Conservation (phyloP, 1,140 invertebrate genomes). For the Hycleus phaleratus region DNA sequence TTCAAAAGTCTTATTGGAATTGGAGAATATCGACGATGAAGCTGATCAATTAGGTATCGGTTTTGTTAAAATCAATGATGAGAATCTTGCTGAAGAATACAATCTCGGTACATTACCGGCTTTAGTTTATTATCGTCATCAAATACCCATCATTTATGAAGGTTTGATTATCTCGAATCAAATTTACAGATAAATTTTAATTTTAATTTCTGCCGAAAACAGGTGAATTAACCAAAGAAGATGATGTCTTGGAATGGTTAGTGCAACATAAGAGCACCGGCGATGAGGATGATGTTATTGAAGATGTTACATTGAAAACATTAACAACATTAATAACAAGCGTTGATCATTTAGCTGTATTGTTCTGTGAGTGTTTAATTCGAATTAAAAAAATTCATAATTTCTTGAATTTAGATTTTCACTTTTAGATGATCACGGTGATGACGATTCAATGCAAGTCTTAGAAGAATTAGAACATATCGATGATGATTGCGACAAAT, state of each 20-base stretch:
- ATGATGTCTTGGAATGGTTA: slow-evolving; percentile 89
- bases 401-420: background rate
- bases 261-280: slow-evolving; percentile 87
- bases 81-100: slow-evolving; percentile 85
- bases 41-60: slow-evolving; percentile 91
- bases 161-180: slow-evolving; percentile 46
- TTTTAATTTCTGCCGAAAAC: background rate
- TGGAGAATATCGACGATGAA: slow-evolving; percentile 93
- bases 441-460: slow-evolving; percentile 76
- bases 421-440: slow-evolving; percentile 69
- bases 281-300: slow-evolving; percentile 87
- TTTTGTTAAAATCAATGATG: slow-evolving; percentile 91
- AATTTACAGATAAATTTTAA: slow-evolving; percentile 16
- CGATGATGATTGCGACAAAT: slow-evolving; percentile 85
- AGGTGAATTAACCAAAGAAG: slow-evolving; percentile 86
- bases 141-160: slow-evolving; percentile 92
- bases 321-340: slow-evolving; percentile 81
- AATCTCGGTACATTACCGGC: slow-evolving; percentile 80
- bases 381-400: background rate
- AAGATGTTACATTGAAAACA: slow-evolving; percentile 85
- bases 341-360: slow-evolving; percentile 83
- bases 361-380: slow-evolving; percentile 70
- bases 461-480: slow-evolving; percentile 84
- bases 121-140: slow-evolving; percentile 87
- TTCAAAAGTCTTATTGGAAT: slow-evolving; percentile 76